A percentile compares a stretch with the other conserved stretches of the same genome.
These are phyloP conservation scores for Zoanthus sansibaricus DNA, from an alignment of 92 coral and sea anemone species.

Conservation along the genomic window DNA sequence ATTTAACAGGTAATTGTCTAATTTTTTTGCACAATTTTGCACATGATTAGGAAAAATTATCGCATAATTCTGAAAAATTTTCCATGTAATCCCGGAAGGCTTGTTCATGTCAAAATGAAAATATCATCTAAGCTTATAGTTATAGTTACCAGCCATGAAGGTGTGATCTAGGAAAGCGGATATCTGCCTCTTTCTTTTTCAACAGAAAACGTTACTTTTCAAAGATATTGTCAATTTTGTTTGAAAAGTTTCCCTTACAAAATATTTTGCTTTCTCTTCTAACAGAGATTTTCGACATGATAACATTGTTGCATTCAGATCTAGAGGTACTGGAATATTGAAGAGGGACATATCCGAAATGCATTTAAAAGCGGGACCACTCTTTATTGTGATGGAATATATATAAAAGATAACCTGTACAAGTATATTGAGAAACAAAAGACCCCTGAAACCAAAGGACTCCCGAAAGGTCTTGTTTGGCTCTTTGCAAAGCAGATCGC, in stretches of 20 bases:
- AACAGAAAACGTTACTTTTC: too few relatives aligned
- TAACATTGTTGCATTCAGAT: conserved; percentile 96
- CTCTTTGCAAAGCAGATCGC: conserved; percentile 85
- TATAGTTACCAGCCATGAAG: too few relatives aligned
- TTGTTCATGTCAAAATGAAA: too few relatives aligned
- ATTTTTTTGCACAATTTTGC: too few relatives aligned
- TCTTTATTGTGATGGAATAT: conserved; percentile 93
- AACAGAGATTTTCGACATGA: conserved; percentile 93
- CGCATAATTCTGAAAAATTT: too few relatives aligned
- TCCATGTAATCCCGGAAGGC: too few relatives aligned
- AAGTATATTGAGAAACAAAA: conserved; percentile 88
- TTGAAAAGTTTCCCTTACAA: not conserved
- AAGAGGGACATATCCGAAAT: conserved; percentile 66
- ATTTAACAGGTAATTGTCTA: too few relatives aligned
- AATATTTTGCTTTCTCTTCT: not conserved
- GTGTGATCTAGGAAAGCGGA: too few relatives aligned
- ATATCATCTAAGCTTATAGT: too few relatives aligned
- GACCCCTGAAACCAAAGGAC: conserved; percentile 87
- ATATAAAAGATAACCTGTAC: conserved; percentile 84
- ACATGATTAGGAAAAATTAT: too few relatives aligned
- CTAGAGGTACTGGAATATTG: conserved; percentile 91
- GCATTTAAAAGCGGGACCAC: conserved; percentile 65
- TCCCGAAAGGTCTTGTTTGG: conserved; percentile 95
- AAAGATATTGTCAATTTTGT: too few relatives aligned
- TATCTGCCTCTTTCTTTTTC: too few relatives aligned